Percentiles rank a stretch among this genome's conserved stretches.
phyloP scores from a whole-genome alignment of 2,113 vertebrate species.

The Sinocyclocheilus grahami region DNA sequence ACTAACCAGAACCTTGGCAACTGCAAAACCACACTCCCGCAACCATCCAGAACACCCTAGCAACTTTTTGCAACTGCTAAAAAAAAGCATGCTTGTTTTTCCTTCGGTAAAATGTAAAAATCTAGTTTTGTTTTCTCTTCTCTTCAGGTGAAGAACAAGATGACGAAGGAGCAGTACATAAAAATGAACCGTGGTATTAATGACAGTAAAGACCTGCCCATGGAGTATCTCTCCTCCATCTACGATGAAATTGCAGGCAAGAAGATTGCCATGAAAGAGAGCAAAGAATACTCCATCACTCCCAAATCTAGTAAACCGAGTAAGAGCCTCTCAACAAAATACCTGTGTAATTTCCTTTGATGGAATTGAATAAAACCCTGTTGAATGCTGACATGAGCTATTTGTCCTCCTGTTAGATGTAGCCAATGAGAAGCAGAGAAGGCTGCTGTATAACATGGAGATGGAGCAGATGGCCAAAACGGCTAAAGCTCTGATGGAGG shows the following conservation, averaged over 20 bases:
- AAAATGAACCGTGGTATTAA: constrained; percentile 99
- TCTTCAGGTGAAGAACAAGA: constrained; percentile 94
- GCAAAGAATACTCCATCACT: constrained; percentile 90
- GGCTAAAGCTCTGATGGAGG: constrained; percentile 97
- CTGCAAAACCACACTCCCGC: not conserved
- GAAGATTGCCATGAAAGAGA: constrained; percentile 97
- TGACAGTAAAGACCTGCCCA: constrained; percentile 95
- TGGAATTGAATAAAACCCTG: not conserved
- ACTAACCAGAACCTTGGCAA: not conserved
- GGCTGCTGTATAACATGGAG: constrained; percentile 94
- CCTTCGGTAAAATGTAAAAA: not conserved
- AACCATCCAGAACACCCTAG: not conserved
- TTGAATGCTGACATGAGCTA: not conserved
- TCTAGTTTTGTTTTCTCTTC: not conserved
- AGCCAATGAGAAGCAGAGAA: constrained; percentile 92
- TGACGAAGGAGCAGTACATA: constrained; percentile 99
- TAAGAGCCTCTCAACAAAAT: constrained; percentile 69
- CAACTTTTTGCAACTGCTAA: not conserved
- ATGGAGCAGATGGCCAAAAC: constrained; percentile 99
- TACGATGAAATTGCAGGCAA: constrained; percentile 97
- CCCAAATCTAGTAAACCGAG: constrained; percentile 92
- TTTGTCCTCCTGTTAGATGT: constrained; percentile 72
- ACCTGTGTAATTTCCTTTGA: not conserved
- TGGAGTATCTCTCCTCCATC: constrained; percentile 93
- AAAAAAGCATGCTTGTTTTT: not conserved